phyloP scores from a whole-genome alignment of 2,113 vertebrate species.

The Etia nguti region DNA sequence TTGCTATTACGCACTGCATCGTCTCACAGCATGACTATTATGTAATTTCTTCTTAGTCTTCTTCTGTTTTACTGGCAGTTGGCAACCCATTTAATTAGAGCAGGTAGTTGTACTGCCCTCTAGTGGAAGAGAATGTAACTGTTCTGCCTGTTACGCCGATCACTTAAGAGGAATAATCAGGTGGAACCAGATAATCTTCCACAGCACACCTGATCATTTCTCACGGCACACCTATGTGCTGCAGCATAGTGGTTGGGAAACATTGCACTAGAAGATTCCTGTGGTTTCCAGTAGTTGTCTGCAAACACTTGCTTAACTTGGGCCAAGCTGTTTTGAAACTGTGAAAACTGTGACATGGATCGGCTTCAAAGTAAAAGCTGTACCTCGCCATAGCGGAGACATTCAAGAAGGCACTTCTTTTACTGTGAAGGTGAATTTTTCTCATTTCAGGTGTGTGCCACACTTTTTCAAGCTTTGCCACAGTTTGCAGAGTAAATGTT shows the following conservation, averaged over 20 bases:
- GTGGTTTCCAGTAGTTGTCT: neutral
- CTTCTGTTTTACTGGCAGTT: neutral
- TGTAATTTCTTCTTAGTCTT: neutral
- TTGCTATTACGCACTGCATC: neutral
- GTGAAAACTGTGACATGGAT: neutral
- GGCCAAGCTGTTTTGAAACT: neutral
- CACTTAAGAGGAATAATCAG: neutral
- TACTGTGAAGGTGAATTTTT: neutral
- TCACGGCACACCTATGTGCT: rapidly evolving
- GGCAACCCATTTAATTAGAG: neutral
- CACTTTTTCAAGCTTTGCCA: neutral
- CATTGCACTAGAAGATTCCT: neutral
- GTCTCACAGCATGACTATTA: neutral
- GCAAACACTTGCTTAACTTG: rapidly evolving
- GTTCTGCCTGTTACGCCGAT: neutral
- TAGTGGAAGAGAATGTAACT: neutral
- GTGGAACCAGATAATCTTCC: neutral
- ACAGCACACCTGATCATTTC: no score
- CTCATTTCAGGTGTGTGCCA: neutral
- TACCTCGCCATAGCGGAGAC: neutral
- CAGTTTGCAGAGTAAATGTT: neutral
- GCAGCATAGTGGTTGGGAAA: neutral
- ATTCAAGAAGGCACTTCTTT: neutral
- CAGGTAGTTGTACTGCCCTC: neutral
- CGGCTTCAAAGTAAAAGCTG: neutral